A percentile compares a stretch with the other conserved stretches of the same genome.
Evolutionary conservation across 2,797 vertebrate species (phyloP).

Genomic region (Gobio occitaniae): DNA sequence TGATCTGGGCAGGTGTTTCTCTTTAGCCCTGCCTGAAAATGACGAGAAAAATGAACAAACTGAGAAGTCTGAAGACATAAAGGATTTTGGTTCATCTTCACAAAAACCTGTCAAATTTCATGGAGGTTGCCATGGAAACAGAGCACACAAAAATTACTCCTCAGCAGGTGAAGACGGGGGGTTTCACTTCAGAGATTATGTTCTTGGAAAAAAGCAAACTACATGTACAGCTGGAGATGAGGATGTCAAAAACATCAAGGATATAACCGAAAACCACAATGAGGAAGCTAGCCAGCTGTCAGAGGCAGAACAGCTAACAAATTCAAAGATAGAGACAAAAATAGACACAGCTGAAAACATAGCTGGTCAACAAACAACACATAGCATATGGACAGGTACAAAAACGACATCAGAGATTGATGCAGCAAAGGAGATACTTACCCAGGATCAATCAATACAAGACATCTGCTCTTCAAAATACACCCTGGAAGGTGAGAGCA

Average conservation of each 20-base stretch:
- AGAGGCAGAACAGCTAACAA: constrained; percentile 28
- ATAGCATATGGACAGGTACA: constrained; percentile 19
- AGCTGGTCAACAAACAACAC: not conserved
- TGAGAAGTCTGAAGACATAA: constrained; percentile 60
- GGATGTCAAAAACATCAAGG: not conserved
- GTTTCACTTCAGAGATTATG: constrained; percentile 83
- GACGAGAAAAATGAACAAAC: constrained; percentile 59
- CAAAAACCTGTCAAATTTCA: constrained; percentile 64
- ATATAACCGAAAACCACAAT: constrained; percentile 26
- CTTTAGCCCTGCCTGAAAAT: constrained; percentile 32
- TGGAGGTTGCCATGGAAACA: constrained; percentile 72
- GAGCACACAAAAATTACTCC: constrained; percentile 71
- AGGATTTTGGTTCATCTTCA: constrained; percentile 67
- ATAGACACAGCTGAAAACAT: constrained; percentile 11
- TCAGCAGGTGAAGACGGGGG: constrained; percentile 67
- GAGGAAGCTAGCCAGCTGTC: constrained; percentile 16
- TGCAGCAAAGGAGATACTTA: constrained; percentile 16
- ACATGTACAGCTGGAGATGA: constrained; percentile 15
- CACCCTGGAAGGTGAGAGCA: not conserved
- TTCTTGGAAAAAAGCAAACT: constrained; percentile 69
- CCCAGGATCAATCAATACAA: constrained; percentile 3
- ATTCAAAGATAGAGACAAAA: constrained; percentile 27
- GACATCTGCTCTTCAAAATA: not conserved
- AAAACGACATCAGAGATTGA: constrained; percentile 21
- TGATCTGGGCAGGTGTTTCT: constrained; percentile 44